These are phyloP conservation scores for Mamestra configurata DNA, from an alignment of 1,140 invertebrate genomes.

Conservation along the genomic window DNA sequence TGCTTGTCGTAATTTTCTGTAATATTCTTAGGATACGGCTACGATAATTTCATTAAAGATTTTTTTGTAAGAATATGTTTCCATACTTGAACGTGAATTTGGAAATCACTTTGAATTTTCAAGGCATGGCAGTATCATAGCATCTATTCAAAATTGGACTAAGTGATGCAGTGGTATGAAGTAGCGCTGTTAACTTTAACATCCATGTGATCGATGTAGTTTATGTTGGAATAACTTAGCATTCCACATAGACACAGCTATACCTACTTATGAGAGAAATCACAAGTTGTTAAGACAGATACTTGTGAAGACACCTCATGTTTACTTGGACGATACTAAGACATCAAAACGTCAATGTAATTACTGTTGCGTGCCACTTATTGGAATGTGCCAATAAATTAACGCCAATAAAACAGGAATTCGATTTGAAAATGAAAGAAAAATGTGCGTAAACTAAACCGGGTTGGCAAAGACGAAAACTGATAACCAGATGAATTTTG, in stretches of 20 bases:
- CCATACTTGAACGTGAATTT: no score
- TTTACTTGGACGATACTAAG: slow-evolving; percentile 68
- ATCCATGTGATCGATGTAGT: neutral
- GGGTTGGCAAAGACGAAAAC: no score
- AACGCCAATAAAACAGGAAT: neutral
- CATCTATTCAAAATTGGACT: no score
- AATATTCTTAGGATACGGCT: neutral
- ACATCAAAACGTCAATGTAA: slow-evolving; percentile 34
- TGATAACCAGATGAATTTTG: no score
- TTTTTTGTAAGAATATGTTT: no score
- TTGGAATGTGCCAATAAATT: slow-evolving; percentile 12
- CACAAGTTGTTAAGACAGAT: neutral
- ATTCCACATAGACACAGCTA: no score
- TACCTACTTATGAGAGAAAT: neutral
- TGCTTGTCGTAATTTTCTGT: neutral
- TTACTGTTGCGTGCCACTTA: slow-evolving; percentile 4
- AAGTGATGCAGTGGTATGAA: no score
- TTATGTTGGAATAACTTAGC: neutral
- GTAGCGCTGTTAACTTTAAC: no score
- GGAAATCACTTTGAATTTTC: no score
- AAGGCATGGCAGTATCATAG: no score
- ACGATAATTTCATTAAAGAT: neutral
- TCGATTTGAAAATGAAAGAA: neutral
- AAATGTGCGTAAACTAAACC: neutral
- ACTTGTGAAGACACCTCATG: neutral